These are phyloP conservation scores for Dusona sp. DNA, from an alignment of 2,888 invertebrate genomes.

Conservation along the genomic window DNA sequence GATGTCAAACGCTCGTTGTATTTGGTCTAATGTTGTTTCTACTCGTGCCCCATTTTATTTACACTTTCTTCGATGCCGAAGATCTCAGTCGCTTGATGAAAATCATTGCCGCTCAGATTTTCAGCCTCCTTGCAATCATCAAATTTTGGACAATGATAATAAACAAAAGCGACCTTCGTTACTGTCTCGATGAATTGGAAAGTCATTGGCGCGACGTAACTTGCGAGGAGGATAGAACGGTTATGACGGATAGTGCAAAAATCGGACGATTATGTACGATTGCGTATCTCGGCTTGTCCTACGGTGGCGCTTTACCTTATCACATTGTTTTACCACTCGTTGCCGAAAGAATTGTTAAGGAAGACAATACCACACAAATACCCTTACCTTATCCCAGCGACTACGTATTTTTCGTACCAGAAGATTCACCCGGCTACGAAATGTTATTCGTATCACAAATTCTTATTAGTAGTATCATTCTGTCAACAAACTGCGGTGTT, in stretches of 20 bases:
- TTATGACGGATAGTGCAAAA: constrained; percentile 79
- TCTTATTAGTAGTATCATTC: constrained; percentile 76
- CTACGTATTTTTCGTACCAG: constrained; percentile 76
- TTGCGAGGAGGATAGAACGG: constrained; percentile 75
- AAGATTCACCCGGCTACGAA: constrained; percentile 75
- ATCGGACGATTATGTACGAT: constrained; percentile 78
- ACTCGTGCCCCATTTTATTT: constrained; percentile 78
- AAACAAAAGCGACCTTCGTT: constrained; percentile 76
- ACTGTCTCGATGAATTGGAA: constrained; percentile 77
- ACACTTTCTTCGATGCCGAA: constrained; percentile 79
- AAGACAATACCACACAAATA: constrained; percentile 75
- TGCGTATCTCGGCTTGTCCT: constrained; percentile 78
- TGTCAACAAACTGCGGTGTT: constrained; percentile 77
- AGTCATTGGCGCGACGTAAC: constrained; percentile 76
- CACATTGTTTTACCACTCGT: constrained; percentile 79
- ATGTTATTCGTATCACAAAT: constrained; percentile 76
- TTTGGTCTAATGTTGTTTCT: constrained; percentile 79
- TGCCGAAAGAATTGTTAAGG: constrained; percentile 72
- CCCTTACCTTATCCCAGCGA: constrained; percentile 77
- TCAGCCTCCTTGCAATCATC: constrained; percentile 78
- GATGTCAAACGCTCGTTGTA: constrained; percentile 72
- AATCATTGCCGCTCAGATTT: constrained; percentile 78
- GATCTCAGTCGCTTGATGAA: constrained; percentile 80
- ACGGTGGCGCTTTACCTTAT: constrained; percentile 81
- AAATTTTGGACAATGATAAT: constrained; percentile 81